Evolutionary conservation across 2,797 vertebrate genomes (phyloP).

Genomic region (Natrix natrix): DNA sequence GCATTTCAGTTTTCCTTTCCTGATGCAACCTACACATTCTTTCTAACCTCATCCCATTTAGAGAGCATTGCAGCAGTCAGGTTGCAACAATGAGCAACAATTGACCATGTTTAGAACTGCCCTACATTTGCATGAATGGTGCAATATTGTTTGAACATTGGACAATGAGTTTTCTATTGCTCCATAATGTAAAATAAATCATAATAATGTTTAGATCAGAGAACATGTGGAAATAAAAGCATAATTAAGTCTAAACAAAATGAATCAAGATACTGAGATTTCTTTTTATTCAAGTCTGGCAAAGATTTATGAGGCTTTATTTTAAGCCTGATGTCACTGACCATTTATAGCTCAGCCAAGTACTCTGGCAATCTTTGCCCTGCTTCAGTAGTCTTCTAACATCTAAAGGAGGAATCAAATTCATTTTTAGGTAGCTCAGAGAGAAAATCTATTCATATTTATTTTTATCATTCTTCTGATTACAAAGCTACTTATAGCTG

Average conservation of each 20-base stretch:
- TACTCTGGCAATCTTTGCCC: conserved; percentile 41
- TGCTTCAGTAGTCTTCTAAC: conserved; percentile 31
- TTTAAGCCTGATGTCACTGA: conserved; percentile 46
- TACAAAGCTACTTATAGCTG: background rate
- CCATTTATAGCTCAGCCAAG: background rate
- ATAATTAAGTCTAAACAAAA: background rate
- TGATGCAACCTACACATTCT: background rate
- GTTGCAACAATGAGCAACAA: background rate
- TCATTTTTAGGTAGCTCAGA: background rate
- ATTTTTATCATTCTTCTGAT: background rate
- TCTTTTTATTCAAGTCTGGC: background rate
- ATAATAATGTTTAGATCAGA: background rate
- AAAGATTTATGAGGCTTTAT: conserved; percentile 21
- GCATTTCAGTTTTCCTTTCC: background rate
- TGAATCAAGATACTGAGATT: background rate
- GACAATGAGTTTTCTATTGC: background rate
- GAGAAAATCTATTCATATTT: background rate
- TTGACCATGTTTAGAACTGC: background rate
- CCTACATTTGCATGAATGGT: background rate
- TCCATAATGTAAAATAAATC: background rate
- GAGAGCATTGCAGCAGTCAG: background rate
- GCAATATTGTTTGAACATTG: background rate
- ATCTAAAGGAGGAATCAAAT: background rate
- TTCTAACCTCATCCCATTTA: background rate
- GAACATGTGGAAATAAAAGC: background rate